Percentiles rank a stretch among this genome's conserved stretches.
phyloP scores from a whole-genome alignment of 2,797 vertebrate genomes.

The Apogon hyalosoma region DNA sequence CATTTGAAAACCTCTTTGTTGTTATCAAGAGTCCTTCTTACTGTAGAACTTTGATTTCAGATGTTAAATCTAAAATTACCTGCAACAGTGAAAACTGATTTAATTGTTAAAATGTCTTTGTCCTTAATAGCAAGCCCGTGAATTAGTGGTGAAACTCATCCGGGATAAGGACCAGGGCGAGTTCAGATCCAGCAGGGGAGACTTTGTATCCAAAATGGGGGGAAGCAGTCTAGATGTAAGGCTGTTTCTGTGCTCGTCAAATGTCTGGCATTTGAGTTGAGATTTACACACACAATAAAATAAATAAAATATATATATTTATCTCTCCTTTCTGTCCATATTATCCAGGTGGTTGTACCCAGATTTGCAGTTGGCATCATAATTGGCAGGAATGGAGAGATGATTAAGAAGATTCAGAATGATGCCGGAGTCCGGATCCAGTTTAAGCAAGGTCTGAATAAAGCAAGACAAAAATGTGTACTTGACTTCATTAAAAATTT shows the following conservation, averaged over 20 bases:
- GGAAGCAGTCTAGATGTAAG: conserved; percentile 94
- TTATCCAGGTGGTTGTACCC: conserved; percentile 91
- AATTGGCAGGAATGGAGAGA: conserved; percentile 97
- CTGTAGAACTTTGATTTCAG: neutral
- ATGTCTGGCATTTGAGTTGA: neutral
- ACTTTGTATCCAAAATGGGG: conserved; percentile 93
- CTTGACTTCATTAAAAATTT: neutral
- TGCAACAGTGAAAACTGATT: neutral
- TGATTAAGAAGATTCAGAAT: conserved; percentile 99
- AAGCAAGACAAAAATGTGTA: neutral
- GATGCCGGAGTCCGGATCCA: conserved; percentile 98
- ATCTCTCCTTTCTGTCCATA: neutral
- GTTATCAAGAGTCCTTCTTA: neutral
- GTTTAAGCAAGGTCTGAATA: conserved; percentile 93
- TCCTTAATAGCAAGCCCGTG: conserved; percentile 92
- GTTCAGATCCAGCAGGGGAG: conserved; percentile 91
- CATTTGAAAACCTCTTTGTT: conserved; percentile 21
- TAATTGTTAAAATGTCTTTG: neutral
- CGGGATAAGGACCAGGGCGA: conserved; percentile 97
- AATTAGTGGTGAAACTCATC: conserved; percentile 97
- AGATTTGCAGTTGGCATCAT: conserved; percentile 98
- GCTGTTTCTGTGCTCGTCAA: neutral
- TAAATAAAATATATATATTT: neutral
- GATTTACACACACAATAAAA: neutral
- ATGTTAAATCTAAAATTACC: too few relatives aligned